Evolutionary conservation across 2,113 vertebrate species (phyloP), one percentile per base, ranked within the genome.

Genomic region (Solenodon paradoxus): DNA sequence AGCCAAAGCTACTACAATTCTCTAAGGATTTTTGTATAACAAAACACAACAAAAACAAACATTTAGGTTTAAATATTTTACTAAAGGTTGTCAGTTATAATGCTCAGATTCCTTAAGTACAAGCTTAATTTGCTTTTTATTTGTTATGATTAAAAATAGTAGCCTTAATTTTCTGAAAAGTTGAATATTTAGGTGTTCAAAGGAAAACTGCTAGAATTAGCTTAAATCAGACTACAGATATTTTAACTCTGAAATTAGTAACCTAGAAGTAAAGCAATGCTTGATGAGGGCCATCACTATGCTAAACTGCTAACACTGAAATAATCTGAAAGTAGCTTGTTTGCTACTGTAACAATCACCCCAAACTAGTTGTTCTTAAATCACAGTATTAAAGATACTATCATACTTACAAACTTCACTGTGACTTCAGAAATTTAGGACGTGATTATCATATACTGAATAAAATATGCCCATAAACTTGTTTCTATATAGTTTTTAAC

Each of bases 61-160:
- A 82, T 78, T 82, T 57, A 81, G 26, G 26, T 92, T 81, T 78
- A 85, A 88, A 68, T 85, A 93, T 81, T 90, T 96, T 92, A 90
- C 35, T 92, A 88, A 95, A 72, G 42, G 20, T 8, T 95, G 4
- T 84, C 49, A 87, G 28, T 87, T 92, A 92, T 51, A 1, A 93
- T 81, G 47, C 4, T 87, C 42, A 93, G 53, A 86, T 75, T 85
- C 16, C 42, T 95, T 83, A 91, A 92, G 47, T 28, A 38, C 4
- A 63, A 59, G 57, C 57, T 89, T 80, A 87, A 74, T 66, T 61
- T 87, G 45, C 20, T 90, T 92, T 94, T 53, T 45, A 92, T 81
- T 91, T 95, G 13, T 57, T 92, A 92, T 87, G 42, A 96, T 87
- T 95, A 85, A 88, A 94, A 95, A 40, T 3, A 40, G 47, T 35